Base-by-base conservation (phyloP, 2,888 invertebrate genomes). In the Caenorhabditis macrosperma region DNA sequence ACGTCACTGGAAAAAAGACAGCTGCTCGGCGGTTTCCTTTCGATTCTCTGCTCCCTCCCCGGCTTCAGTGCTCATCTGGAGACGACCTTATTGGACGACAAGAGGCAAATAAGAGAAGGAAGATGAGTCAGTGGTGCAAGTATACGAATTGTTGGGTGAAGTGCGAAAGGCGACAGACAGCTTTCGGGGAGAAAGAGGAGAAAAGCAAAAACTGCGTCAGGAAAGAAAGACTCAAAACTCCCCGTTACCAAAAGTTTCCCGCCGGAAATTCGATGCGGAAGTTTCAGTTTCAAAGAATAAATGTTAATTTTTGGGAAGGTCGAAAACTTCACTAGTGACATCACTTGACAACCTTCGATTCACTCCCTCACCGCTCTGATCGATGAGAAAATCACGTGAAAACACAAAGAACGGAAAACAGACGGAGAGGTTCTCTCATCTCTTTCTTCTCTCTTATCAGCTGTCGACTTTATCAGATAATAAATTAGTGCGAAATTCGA, bases 1-100 rank as follows among this genome's bases (percentile, higher is more conserved):
- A 52, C 50, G 50, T 59, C 54, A 35, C 17, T 52, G 61, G 17
- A n/a, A 44, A 71, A 30, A 41, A 67, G 67, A 44, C 55, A 67
- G 55, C 67, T 55, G 63, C 63, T 64, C 63, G 6, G 26, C 30
- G 17, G 38, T 9, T 9, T 33, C 9, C 52, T 52, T 12, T 24
- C 24, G 4, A 6, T 54, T 54, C 30, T 54, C 54, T 54, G 54
- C 6, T 5, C 54, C n/a, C 54, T 54, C 54, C 26, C 4, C 5
- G 17, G 9, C 50, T 9, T 10, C 4, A 26, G 15, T 38, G 12
- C 26, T 26, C 26, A 3, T 17, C 12, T 17, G 6, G 2, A 24
- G 26, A 17, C 1, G 24, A 26, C 50, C 50, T 50, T 26, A 50
- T 54, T 54, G 28, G 12, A 1, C 26, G 38, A 38, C 38, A 38